A percentile compares a stretch with the other conserved stretches of the same genome.
These are phyloP conservation scores for Corapipo altera DNA, from an alignment of 2,113 vertebrate genomes.

Conservation along the genomic window DNA sequence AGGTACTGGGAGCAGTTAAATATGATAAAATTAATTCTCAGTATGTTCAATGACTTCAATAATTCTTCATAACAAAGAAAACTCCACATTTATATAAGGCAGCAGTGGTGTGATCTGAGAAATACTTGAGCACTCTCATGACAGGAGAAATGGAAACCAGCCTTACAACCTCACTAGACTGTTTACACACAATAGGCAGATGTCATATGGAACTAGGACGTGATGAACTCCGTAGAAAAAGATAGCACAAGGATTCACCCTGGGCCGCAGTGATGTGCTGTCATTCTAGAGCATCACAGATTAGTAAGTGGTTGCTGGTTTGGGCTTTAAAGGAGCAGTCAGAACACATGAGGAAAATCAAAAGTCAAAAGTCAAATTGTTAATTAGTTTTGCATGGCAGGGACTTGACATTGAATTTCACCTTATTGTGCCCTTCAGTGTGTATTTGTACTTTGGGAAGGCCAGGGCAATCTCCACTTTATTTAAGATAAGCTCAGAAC, in stretches of 20 bases:
- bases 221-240: neutral
- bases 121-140: neutral
- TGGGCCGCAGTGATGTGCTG: neutral
- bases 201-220: neutral
- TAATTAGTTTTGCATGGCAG: neutral
- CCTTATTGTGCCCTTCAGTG: neutral
- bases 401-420: neutral
- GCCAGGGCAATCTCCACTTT: neutral
- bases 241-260: neutral
- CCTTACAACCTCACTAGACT: neutral
- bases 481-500: neutral
- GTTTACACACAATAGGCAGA: neutral
- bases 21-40: neutral
- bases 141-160: neutral
- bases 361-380: neutral
- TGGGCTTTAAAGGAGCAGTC: neutral
- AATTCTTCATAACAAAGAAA: neutral
- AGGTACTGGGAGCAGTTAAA: neutral
- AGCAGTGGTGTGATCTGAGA: neutral
- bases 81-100: neutral
- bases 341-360: neutral
- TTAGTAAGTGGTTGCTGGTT: neutral
- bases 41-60: neutral
- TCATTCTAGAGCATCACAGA: neutral
- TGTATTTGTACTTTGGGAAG: neutral